phyloP scores from a whole-genome alignment of 2,113 vertebrate species.

The Scopus umbretta region DNA sequence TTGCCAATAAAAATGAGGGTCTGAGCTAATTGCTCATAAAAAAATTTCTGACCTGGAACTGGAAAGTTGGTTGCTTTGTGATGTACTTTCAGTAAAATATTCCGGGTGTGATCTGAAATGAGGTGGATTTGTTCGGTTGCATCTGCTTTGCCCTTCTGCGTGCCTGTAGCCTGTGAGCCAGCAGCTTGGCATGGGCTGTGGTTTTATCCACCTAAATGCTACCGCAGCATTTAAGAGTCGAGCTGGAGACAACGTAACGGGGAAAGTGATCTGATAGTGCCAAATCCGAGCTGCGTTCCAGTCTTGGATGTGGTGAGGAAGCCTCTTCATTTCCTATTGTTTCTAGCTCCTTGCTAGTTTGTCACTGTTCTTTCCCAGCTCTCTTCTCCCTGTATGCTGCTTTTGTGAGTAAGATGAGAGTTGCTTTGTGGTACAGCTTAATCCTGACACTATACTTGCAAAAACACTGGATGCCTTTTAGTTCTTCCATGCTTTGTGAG shows the following conservation, averaged over 20 bases:
- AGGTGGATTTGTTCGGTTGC: fast-evolving
- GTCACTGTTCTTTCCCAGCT: background rate
- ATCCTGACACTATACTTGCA: background rate
- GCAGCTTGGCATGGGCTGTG: background rate
- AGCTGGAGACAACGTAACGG: background rate
- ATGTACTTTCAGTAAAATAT: background rate
- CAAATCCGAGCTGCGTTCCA: background rate
- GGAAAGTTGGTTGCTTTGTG: background rate
- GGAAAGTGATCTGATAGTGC: background rate
- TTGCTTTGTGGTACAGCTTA: background rate
- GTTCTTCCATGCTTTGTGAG: fast-evolving
- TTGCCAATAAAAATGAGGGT: background rate
- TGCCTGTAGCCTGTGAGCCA: background rate
- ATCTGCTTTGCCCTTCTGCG: background rate
- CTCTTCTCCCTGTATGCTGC: background rate
- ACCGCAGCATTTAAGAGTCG: background rate
- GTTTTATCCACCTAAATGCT: background rate
- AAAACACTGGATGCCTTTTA: background rate
- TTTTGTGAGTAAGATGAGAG: background rate
- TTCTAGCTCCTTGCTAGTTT: background rate
- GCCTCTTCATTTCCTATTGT: background rate
- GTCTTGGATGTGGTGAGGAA: background rate
- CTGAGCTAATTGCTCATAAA: background rate
- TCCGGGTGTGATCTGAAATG: background rate
- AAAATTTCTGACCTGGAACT: background rate